phyloP scores from a whole-genome alignment of 2,888 invertebrate species.

The Xylocampa areola region DNA sequence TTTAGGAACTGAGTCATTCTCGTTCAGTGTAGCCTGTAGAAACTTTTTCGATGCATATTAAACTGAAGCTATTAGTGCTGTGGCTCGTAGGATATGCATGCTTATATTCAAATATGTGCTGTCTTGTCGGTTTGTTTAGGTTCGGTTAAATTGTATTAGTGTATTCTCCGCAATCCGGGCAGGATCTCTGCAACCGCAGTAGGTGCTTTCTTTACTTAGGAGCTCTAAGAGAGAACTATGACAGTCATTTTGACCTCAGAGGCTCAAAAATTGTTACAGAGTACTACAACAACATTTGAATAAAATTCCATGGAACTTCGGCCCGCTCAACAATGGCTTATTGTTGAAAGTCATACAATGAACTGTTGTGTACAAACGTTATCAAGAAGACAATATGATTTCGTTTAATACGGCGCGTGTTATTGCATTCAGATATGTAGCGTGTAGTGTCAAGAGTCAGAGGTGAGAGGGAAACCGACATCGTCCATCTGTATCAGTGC shows the following conservation, averaged over 20 bases:
- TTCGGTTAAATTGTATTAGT: no score
- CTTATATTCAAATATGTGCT: no score
- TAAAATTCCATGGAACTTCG: slow-evolving; percentile 21
- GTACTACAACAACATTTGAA: slow-evolving; percentile 2
- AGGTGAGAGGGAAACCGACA: background rate
- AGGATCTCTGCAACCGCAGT: no score
- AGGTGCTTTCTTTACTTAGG: no score
- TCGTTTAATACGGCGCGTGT: background rate
- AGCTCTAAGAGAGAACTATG: no score
- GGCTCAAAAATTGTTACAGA: no score
- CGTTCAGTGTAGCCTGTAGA: background rate
- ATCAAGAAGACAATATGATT: slow-evolving; percentile 38
- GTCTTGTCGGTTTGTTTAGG: no score
- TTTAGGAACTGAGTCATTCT: slow-evolving; percentile 1
- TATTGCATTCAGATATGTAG: slow-evolving; percentile 3
- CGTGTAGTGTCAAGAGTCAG: background rate
- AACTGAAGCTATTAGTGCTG: background rate
- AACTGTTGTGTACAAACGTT: slow-evolving; percentile 23
- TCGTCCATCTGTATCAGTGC: background rate
- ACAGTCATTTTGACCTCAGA: no score
- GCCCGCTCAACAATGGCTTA: slow-evolving; percentile 32
- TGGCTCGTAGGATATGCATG: no score
- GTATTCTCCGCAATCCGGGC: no score
- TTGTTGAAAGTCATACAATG: slow-evolving; percentile 43
- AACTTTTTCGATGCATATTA: slow-evolving; percentile 20